Evolutionary conservation across 2,888 invertebrate species (phyloP), one percentile per base, ranked within the genome.

Genomic region (Drosophila formosana): DNA sequence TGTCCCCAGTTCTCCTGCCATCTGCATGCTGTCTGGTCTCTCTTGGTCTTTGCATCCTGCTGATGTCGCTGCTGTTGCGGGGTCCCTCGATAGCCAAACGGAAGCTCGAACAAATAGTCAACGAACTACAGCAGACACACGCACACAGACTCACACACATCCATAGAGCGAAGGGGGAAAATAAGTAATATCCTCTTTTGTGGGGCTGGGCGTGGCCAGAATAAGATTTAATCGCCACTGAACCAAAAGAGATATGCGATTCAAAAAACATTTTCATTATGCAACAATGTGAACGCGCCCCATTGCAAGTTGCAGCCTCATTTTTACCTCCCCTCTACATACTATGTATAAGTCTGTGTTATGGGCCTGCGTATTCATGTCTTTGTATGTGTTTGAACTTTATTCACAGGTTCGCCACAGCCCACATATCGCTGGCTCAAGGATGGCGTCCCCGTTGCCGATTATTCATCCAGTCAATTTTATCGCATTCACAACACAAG

Each of bases 341-440:
- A n/a, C n/a, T n/a, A n/a, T n/a, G n/a, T n/a, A n/a, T n/a, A n/a
- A 18, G 25, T 52, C 1, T 51, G 4, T 25, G 5, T 30, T 28
- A 11, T 18, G 25, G 18, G 18, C 18, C 18, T 18, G 18, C 55
- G 18, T 45, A 53, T 39, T 23, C 30, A 41, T 43, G 25, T 26
- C 39, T 55, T 9, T 30, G 49, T 37, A 39, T 69, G 50, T 67
- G 57, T 52, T 65, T 63, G 43, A 55, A 63, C 61, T 53, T 70
- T 60, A 50, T 68, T 73, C 52, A 28, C 82, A 88, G 79, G 89
- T 75, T 96, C 96, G 92, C 98, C 98, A n/a, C 96, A 96, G 89
- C 98, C 98, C 39, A 96, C 96, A 93, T 98, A 98, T 93, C 95
- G 96, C 90, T 98, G 98, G 98, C 93, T 97, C 75, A 97, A 97